Evolutionary conservation across 1,140 invertebrate species (phyloP).

Genomic region (Zaprionus tsacasi): DNA sequence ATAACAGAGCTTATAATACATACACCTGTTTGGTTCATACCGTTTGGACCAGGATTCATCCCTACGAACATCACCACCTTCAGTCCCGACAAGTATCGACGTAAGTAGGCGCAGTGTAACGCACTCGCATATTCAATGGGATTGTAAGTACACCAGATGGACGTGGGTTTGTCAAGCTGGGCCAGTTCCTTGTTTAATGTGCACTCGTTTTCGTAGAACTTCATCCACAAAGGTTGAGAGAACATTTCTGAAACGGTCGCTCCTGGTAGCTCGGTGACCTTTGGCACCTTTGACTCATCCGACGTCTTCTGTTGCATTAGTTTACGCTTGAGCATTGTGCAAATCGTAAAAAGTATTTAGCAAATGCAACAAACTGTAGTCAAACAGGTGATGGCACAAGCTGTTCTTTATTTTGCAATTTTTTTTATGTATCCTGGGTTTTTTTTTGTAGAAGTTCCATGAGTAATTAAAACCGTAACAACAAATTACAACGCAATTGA

Average conservation of each 20-base stretch:
- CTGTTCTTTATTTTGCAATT: not conserved
- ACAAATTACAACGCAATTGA: not conserved
- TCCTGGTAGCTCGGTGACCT: not conserved
- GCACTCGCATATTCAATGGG: conserved; percentile 92
- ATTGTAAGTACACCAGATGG: conserved; percentile 88
- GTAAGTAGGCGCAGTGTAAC: conserved; percentile 89
- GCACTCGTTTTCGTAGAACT: conserved; percentile 60
- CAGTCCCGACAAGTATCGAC: conserved; percentile 87
- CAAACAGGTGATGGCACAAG: not conserved
- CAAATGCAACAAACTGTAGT: not conserved
- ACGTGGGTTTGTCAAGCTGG: conserved; percentile 1
- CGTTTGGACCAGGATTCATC: conserved; percentile 97
- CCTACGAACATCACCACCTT: conserved; percentile 94
- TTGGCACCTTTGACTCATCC: conserved; percentile 6
- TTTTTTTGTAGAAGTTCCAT: no score
- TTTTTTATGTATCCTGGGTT: not conserved
- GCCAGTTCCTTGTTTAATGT: conserved; percentile 51
- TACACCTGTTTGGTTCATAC: conserved; percentile 97
- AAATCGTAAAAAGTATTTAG: not conserved
- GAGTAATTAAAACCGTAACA: not conserved
- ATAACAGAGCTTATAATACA: conserved; percentile 58
- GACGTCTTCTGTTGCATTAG: conserved; percentile 23
- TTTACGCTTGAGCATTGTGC: conserved; percentile 61
- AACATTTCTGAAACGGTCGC: conserved; percentile 46
- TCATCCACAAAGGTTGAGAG: conserved; percentile 51